Evolutionary conservation across 2,113 vertebrate species (phyloP).

Genomic region (Muntiacus reevesi): DNA sequence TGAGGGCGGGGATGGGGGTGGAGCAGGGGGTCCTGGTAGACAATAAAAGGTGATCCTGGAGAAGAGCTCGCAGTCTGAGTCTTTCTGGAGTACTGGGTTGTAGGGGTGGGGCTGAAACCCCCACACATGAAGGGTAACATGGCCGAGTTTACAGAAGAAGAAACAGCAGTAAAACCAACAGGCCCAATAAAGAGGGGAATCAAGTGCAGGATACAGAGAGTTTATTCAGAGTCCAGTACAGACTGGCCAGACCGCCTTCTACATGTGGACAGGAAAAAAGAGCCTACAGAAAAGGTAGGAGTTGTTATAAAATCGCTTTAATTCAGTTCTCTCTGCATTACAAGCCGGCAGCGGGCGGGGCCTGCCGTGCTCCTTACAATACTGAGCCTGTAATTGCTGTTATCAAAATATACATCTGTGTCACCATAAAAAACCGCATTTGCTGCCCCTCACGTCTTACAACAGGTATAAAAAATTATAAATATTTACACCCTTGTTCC

Average conservation of each 20-base stretch:
- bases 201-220: conserved; percentile 79
- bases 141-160: neutral
- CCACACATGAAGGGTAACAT: neutral
- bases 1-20: conserved; percentile 46
- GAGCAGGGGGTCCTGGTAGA: neutral
- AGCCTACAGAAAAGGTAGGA: conserved; percentile 79
- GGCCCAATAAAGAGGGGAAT: conserved; percentile 75
- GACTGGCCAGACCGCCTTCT: conserved; percentile 78
- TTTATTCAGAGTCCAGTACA: conserved; percentile 87
- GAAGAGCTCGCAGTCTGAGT: neutral
- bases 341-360: conserved; percentile 79
- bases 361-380: conserved; percentile 77
- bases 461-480: conserved; percentile 88
- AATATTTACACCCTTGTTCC: conserved; percentile 87
- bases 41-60: neutral
- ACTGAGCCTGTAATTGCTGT: conserved; percentile 84
- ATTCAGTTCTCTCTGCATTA: conserved; percentile 79
- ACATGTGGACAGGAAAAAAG: conserved; percentile 79
- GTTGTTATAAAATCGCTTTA: conserved; percentile 84
- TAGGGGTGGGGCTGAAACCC: neutral
- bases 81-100: neutral
- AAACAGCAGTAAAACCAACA: conserved; percentile 59
- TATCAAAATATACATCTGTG: conserved; percentile 90
- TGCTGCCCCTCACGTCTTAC: conserved; percentile 79
- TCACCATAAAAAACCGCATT: conserved; percentile 80